Evolutionary conservation across 1,140 invertebrate genomes (phyloP), one percentile per base, ranked within the genome.

Genomic region (Drosophila punjabiensis): DNA sequence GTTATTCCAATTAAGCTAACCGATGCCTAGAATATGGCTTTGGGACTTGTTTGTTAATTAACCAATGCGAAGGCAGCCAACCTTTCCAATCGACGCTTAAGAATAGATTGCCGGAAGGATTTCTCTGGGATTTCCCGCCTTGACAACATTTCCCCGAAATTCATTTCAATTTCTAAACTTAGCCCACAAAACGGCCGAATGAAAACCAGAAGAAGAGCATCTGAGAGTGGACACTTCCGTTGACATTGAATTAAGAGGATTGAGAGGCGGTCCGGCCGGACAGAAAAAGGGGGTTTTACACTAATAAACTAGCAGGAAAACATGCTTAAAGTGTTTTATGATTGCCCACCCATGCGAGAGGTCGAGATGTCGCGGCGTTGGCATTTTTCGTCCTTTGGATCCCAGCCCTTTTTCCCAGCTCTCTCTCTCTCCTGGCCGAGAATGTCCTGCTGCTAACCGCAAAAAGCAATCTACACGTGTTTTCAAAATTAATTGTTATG

Each of bases 391-490:
- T 48, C 52, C 73, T 37, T 50, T 48, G 81, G 64, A 48, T 52
- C 37, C 39, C 50, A 64, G 56, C 45, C 45, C 28, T 66, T 68
- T 64, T 43, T 66, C 64, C 41, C 69, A 24, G 43, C 41, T 28
- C 32, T 48, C 48, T 9, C 52, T 18, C 62, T 41, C 11, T 48
- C 47, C n/a, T 30, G 32, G 33, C 24, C 58, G 56, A 59, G 73
- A 39, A 73, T 66, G 68, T 79, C 77, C 71, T 62, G 84, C 68
- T 79, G 81, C 81, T 82, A 91, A 91, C 88, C 88, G 76, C 88
- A 91, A 88, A 91, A 91, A 91, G 88, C 88, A 91, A 91, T 91
- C 88, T 91, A 91, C 88, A 91, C 88, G 88, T 91, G 88, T 91
- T 91, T 91, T 91, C 74, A 76, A 91, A 91, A 91, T 91, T 91